Evolutionary conservation across 2,888 invertebrate genomes (phyloP).

Genomic region (Polia nebulosa): DNA sequence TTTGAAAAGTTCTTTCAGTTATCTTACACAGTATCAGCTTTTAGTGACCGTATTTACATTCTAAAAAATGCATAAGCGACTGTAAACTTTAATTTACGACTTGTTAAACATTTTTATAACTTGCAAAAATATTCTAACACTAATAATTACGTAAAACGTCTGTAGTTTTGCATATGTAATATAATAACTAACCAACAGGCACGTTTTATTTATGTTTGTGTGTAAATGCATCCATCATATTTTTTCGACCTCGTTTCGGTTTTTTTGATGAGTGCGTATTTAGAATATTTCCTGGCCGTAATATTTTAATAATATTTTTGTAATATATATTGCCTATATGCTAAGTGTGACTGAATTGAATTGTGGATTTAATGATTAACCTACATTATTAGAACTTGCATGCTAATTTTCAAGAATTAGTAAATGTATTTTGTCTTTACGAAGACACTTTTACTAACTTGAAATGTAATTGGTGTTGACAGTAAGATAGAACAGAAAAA

Average conservation of each 20-base stretch:
- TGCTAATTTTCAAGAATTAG: neutral
- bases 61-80: neutral
- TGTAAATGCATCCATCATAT: neutral
- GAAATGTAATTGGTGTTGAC: neutral
- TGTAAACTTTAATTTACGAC: neutral
- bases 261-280: constrained; percentile 4
- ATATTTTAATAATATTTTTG: too few species aligned
- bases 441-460: neutral
- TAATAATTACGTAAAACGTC: neutral
- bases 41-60: neutral
- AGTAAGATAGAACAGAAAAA: constrained; percentile 3
- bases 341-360: neutral
- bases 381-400: too few species aligned
- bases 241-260: constrained; percentile 12
- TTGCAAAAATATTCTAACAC: neutral
- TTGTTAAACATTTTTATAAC: neutral
- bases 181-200: neutral
- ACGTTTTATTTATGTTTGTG: neutral
- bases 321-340: too few species aligned
- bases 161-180: neutral
- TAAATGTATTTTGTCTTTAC: neutral
- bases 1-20: too few species aligned
- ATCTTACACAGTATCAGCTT: neutral
- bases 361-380: neutral
- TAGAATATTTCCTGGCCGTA: constrained; percentile 6